Percentiles rank a stretch among this genome's conserved stretches.
Evolutionary conservation across 2,888 invertebrate genomes (phyloP).

Genomic region (Diabrotica balteata): DNA sequence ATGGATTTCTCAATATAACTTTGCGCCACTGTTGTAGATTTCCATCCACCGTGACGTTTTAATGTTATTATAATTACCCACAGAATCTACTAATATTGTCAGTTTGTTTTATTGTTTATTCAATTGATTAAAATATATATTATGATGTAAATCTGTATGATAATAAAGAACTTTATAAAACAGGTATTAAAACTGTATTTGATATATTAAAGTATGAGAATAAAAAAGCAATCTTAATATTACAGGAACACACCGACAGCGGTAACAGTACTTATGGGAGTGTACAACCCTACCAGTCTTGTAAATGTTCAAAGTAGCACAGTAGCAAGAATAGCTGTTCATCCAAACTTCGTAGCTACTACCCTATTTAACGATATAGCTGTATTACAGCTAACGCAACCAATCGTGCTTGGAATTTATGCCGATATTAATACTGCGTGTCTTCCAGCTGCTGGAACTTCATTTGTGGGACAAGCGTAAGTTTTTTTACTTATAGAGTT

Average conservation of each 20-base stretch:
- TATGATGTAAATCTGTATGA: too few species aligned
- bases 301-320: conserved; percentile 39
- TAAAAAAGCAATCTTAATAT: not conserved
- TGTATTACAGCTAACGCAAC: conserved; percentile 70
- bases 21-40: too few species aligned
- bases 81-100: too few species aligned
- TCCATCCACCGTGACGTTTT: too few species aligned
- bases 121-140: too few species aligned
- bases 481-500: not conserved
- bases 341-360: conserved; percentile 71
- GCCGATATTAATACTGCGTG: conserved; percentile 60
- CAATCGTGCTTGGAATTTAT: conserved; percentile 65
- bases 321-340: conserved; percentile 48
- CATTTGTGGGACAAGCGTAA: conserved; percentile 25
- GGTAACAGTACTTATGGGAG: conserved; percentile 48
- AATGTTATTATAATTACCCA: too few species aligned
- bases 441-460: conserved; percentile 17
- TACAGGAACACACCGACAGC: conserved; percentile 42
- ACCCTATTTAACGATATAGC: conserved; percentile 85
- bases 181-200: too few species aligned
- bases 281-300: conserved; percentile 44
- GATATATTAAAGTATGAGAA: not conserved
- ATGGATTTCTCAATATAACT: too few species aligned
- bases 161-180: too few species aligned
- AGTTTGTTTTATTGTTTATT: too few species aligned